phyloP scores from a whole-genome alignment of 2,888 invertebrate species.

The Phorcus lineatus region DNA sequence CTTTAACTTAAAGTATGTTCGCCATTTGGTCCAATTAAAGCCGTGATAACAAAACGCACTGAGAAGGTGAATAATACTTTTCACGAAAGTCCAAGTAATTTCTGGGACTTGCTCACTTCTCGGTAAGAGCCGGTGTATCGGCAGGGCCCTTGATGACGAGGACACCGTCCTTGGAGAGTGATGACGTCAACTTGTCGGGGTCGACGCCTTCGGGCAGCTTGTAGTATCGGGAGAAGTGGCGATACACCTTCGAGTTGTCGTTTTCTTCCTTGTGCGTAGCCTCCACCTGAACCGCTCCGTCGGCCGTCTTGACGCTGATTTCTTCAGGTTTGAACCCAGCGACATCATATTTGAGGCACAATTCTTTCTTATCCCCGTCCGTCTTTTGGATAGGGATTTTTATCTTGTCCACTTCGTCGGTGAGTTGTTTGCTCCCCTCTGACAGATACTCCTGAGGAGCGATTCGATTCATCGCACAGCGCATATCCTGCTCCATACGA shows the following conservation, averaged over 20 bases:
- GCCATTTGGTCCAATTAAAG: no score
- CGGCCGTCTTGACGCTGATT: slow-evolving; percentile 98
- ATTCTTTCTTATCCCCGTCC: slow-evolving; percentile 31
- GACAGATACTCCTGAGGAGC: slow-evolving; percentile 19
- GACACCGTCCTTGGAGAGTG: no score
- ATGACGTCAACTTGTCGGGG: slow-evolving; percentile 80
- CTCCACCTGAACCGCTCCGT: slow-evolving; percentile 93
- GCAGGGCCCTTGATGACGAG: no score
- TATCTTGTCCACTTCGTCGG: slow-evolving; percentile 27
- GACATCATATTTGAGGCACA: slow-evolving; percentile 83
- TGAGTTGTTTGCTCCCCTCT: background rate
- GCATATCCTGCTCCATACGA: slow-evolving; percentile 34
- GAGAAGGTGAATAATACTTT: no score
- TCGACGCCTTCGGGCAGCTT: slow-evolving; percentile 96
- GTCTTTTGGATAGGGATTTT: slow-evolving; percentile 24
- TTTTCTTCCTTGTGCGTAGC: slow-evolving; percentile 99
- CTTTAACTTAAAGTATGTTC: no score
- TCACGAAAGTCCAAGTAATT: no score
- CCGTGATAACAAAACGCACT: no score
- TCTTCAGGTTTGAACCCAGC: slow-evolving; percentile 96
- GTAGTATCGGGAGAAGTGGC: slow-evolving; percentile 98
- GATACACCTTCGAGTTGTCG: slow-evolving; percentile 96
- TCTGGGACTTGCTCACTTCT: no score
- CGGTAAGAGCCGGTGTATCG: no score
- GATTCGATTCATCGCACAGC: slow-evolving; percentile 31